phyloP scores from a whole-genome alignment of 1,140 invertebrate genomes.

The Ceratina calcarata region DNA sequence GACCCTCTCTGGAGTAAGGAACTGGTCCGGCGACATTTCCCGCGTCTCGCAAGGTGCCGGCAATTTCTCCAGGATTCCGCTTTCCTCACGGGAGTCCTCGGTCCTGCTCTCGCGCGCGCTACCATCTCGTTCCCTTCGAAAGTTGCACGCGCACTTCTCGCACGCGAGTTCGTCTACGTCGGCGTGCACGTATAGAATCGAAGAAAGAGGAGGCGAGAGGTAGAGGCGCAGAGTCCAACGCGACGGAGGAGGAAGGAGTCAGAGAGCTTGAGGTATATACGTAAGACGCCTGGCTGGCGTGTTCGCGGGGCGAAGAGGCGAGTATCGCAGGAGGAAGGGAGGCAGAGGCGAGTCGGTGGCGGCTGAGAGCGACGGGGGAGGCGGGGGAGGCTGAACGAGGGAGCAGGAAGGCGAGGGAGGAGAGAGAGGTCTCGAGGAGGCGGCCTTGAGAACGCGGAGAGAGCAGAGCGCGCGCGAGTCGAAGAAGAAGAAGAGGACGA shows the following conservation, averaged over 20 bases:
- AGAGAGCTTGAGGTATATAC: constrained; percentile 23
- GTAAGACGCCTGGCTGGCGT: constrained; percentile 46
- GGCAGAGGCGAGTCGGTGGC: constrained; percentile 53
- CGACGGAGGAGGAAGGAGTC: background rate
- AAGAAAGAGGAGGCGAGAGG: background rate
- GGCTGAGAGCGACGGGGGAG: constrained; percentile 51
- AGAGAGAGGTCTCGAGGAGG: constrained; percentile 73
- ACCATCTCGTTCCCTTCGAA: background rate
- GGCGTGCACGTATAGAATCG: too few species aligned
- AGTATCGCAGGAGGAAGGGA: background rate
- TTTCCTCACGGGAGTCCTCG: constrained; percentile 45
- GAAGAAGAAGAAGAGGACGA: constrained; percentile 60
- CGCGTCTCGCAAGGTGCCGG: constrained; percentile 61
- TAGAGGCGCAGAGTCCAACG: too few species aligned
- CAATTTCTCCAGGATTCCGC: constrained; percentile 59
- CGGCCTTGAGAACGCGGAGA: constrained; percentile 78
- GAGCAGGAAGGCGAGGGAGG: constrained; percentile 46
- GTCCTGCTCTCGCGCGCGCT: constrained; percentile 29
- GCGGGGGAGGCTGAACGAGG: constrained; percentile 47
- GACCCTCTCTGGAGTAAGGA: constrained; percentile 19
- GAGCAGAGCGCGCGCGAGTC: constrained; percentile 57
- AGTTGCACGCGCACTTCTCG: background rate
- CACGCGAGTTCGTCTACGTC: too few species aligned
- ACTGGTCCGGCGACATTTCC: constrained; percentile 56
- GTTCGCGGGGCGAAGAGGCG: constrained; percentile 14